Evolutionary conservation across 2,797 vertebrate species (phyloP).

Genomic region (Tangara arthus): DNA sequence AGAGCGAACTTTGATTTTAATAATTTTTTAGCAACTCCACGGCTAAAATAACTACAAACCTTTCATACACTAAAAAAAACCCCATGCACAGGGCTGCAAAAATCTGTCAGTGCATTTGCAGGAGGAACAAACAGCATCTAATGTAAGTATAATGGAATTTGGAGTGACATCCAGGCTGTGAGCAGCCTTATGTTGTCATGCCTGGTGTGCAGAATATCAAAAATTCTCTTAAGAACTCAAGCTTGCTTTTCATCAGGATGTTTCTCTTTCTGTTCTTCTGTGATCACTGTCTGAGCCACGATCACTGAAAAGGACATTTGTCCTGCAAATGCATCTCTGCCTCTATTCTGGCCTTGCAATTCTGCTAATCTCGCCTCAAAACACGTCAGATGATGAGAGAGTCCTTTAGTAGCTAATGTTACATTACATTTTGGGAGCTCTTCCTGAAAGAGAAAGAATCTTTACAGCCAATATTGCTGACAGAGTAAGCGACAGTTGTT

Average conservation of each 20-base stretch:
- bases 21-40: slow-evolving; percentile 43
- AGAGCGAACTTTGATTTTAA: slow-evolving; percentile 42
- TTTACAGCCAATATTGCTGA: background rate
- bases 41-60: slow-evolving; percentile 54
- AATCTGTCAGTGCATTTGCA: slow-evolving; percentile 66
- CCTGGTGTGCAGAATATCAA: slow-evolving; percentile 58
- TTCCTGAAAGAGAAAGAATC: background rate
- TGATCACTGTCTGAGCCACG: background rate
- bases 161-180: slow-evolving; percentile 67
- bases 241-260: slow-evolving; percentile 31
- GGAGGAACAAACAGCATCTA: slow-evolving; percentile 69
- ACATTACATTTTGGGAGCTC: background rate
- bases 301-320: background rate
- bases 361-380: background rate
- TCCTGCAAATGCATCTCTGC: background rate
- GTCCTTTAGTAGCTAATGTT: background rate
- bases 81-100: slow-evolving; percentile 21
- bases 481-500: background rate
- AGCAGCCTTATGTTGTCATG: slow-evolving; percentile 68
- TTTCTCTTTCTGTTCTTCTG: slow-evolving; percentile 17
- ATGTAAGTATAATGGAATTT: slow-evolving; percentile 71
- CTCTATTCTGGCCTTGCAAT: background rate
- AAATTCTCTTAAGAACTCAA: slow-evolving; percentile 48
- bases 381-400: background rate
- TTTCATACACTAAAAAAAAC: slow-evolving; percentile 32